Percentiles rank a stretch among this genome's conserved stretches.
Conservation (phyloP, 2,888 invertebrate species). For the Scrobipalpa atriplicella region DNA sequence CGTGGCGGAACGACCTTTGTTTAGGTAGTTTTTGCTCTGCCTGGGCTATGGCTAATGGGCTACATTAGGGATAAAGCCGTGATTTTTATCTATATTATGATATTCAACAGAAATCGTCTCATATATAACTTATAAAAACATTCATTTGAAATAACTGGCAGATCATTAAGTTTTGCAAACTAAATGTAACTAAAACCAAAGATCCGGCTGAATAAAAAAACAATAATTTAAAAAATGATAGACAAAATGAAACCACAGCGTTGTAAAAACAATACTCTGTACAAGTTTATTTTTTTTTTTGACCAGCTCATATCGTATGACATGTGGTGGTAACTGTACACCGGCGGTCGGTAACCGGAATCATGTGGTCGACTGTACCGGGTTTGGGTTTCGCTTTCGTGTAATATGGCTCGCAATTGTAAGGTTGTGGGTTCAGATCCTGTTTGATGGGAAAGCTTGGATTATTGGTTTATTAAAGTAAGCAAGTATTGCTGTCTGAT, state of each 20-base stretch:
- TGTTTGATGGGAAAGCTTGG: neutral
- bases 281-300: conserved; percentile 8
- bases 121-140: too few relatives aligned
- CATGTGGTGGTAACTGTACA: conserved; percentile 44
- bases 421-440: conserved; percentile 23
- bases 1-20: too few relatives aligned
- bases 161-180: too few relatives aligned
- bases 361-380: conserved; percentile 45
- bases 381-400: conserved; percentile 35
- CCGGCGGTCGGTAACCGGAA: conserved; percentile 42
- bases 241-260: neutral
- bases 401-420: conserved; percentile 36
- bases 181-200: too few relatives aligned
- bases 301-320: conserved; percentile 36
- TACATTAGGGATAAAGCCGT: too few relatives aligned
- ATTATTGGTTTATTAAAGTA: neutral
- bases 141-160: too few relatives aligned
- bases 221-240: neutral
- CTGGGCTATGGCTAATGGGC: too few relatives aligned
- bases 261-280: neutral
- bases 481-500: neutral
- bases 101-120: too few relatives aligned
- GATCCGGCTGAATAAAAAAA: neutral
- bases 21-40: too few relatives aligned
- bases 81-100: too few relatives aligned